Conservation (phyloP, 2,797 vertebrate genomes). For the Sebastolobus alascanus region DNA sequence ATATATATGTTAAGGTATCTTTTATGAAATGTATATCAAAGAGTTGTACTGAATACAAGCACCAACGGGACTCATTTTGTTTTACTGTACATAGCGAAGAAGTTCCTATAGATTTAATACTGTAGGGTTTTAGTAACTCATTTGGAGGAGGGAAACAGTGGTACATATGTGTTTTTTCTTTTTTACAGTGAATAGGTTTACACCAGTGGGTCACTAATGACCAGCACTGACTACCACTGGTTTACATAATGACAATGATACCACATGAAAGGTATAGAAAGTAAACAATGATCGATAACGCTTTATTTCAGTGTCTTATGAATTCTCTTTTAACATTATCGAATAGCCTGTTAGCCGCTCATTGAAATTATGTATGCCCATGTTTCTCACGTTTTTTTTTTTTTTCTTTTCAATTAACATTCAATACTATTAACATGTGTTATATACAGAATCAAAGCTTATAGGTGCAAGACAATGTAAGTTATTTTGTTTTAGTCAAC, state of each 20-base stretch:
- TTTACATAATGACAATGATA: conserved; percentile 37
- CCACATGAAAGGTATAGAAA: conserved; percentile 19
- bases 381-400: conserved; percentile 18
- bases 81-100: conserved; percentile 53
- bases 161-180: not conserved
- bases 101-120: conserved; percentile 26
- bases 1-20: conserved; percentile 9
- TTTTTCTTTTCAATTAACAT: conserved; percentile 25
- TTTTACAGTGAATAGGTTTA: conserved; percentile 54
- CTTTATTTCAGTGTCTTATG: conserved; percentile 38
- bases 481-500: conserved; percentile 56
- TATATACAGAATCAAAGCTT: conserved; percentile 28
- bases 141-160: conserved; percentile 16
- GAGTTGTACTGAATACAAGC: conserved; percentile 28
- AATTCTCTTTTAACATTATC: conserved; percentile 29
- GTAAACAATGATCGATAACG: not conserved
- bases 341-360: conserved; percentile 30
- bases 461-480: conserved; percentile 36
- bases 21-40: conserved; percentile 21
- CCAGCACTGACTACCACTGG: conserved; percentile 38
- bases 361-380: not conserved
- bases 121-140: conserved; percentile 21
- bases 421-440: conserved; percentile 26
- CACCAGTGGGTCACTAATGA: conserved; percentile 38
- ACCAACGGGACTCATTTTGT: conserved; percentile 23